Evolutionary conservation across 2,113 vertebrate genomes (phyloP).

Genomic region (Equus przewalskii): DNA sequence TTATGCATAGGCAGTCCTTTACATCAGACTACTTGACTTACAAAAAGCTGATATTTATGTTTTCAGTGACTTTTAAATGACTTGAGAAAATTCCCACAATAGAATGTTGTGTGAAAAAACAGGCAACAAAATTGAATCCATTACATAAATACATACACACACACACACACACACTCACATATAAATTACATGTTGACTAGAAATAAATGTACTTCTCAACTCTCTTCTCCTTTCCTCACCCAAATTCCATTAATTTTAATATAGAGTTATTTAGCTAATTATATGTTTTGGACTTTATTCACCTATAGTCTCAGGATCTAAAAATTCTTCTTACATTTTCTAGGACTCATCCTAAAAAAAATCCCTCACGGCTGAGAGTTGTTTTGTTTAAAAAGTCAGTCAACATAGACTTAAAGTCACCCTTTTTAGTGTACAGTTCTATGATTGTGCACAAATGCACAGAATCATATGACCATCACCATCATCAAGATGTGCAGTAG

Average conservation of each 20-base stretch:
- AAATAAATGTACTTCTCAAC: neutral
- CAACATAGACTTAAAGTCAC: neutral
- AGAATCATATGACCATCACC: neutral
- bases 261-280: neutral
- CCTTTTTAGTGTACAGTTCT: neutral
- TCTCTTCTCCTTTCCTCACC: neutral
- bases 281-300: neutral
- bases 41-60: neutral
- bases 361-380: neutral
- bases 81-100: neutral
- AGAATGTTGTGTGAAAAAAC: neutral
- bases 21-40: neutral
- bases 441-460: neutral
- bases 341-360: neutral
- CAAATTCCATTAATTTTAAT: neutral
- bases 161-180: neutral
- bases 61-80: neutral
- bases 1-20: neutral
- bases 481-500: neutral
- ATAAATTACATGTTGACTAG: neutral
- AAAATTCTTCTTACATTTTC: neutral
- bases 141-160: neutral
- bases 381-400: neutral
- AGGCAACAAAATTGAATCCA: neutral
- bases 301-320: neutral